phyloP scores from a whole-genome alignment of 2,113 vertebrate genomes.

The Amazona guildingii region DNA sequence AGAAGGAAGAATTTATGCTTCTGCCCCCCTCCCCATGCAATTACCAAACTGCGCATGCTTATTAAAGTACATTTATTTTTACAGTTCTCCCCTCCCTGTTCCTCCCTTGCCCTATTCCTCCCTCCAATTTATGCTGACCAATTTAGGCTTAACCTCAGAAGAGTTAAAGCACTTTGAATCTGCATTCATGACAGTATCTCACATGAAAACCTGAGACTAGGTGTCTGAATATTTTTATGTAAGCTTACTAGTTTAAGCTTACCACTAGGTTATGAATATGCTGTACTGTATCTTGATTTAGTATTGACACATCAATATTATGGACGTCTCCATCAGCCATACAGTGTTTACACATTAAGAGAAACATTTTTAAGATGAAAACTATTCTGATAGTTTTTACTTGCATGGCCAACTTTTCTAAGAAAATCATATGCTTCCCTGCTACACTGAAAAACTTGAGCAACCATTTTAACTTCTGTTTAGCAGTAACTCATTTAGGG shows the following conservation, averaged over 20 bases:
- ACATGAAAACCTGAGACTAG: not conserved
- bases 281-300: conserved; percentile 69
- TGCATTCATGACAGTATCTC: not conserved
- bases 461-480: not conserved
- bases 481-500: not conserved
- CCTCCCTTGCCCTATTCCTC: not conserved
- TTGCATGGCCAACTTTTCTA: not conserved
- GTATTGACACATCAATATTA: conserved; percentile 64
- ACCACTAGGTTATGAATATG: conserved; percentile 75
- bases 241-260: conserved; percentile 13
- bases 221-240: not conserved
- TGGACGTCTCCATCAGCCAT: conserved; percentile 62
- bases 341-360: conserved; percentile 52
- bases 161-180: not conserved
- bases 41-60: not conserved
- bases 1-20: not conserved
- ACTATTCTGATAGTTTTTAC: not conserved
- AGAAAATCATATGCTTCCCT: not conserved
- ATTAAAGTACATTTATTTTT: not conserved
- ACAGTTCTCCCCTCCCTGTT: not conserved
- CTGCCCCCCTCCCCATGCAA: not conserved
- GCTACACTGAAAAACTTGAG: not conserved
- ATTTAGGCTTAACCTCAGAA: not conserved
- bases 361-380: not conserved
- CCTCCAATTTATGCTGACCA: not conserved